Evolutionary conservation across 2,888 invertebrate species (phyloP).

Genomic region (Lacanobia oleracea): DNA sequence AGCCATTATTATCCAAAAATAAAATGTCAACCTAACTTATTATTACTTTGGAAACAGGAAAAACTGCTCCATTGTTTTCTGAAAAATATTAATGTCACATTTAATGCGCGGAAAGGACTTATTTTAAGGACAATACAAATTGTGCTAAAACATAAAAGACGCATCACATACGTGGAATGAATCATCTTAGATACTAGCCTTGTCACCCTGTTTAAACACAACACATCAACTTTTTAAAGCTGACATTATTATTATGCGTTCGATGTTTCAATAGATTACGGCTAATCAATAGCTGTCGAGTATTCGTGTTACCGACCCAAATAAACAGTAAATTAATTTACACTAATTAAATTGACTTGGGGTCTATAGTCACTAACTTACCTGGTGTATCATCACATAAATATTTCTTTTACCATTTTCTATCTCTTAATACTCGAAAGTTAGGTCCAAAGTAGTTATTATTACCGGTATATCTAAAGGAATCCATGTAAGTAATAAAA

Average conservation of each 20-base stretch:
- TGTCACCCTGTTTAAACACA: constrained; percentile 57
- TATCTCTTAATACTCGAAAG: not conserved
- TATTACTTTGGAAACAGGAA: constrained; percentile 12
- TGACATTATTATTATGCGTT: constrained; percentile 6
- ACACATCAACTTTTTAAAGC: constrained; percentile 37
- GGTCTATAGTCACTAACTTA: not conserved
- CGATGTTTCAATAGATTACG: not conserved
- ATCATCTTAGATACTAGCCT: constrained; percentile 43
- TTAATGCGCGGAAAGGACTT: constrained; percentile 40
- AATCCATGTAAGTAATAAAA: not conserved
- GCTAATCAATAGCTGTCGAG: constrained; percentile 2
- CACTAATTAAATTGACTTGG: constrained; percentile 1
- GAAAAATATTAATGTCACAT: constrained; percentile 39
- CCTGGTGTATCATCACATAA: not conserved
- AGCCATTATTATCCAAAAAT: constrained; percentile 5
- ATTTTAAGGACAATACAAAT: constrained; percentile 21
- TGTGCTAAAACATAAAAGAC: constrained; percentile 19
- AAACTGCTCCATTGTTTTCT: not conserved
- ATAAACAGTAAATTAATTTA: not conserved
- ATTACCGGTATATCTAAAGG: constrained; percentile 22
- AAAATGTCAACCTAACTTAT: constrained; percentile 2
- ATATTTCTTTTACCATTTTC: not conserved
- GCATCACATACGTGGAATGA: constrained; percentile 57
- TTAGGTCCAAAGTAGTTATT: constrained; percentile 1
- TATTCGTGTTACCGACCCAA: not conserved